Percentiles rank a stretch among this genome's conserved stretches.
These are phyloP conservation scores for Cyrtodaria siliqua DNA, from an alignment of 2,888 invertebrate species.

Conservation along the genomic window DNA sequence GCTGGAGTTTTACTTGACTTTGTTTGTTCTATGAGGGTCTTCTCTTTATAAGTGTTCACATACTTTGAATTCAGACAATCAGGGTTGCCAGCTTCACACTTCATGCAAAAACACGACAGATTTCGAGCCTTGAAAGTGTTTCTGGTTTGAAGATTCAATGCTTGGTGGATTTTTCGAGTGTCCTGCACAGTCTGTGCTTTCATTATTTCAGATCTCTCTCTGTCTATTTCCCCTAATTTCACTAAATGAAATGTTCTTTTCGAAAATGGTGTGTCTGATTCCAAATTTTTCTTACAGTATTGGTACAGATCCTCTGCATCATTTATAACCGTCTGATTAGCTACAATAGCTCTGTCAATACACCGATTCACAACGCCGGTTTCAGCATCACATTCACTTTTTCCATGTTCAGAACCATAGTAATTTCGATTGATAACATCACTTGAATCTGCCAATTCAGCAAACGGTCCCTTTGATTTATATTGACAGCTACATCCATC, in stretches of 20 bases:
- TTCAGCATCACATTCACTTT: constrained; percentile 27
- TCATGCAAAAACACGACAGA: constrained; percentile 36
- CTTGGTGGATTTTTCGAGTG: constrained; percentile 38
- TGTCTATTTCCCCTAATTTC: constrained; percentile 29
- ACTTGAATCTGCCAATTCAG: constrained; percentile 13
- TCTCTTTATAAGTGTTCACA: constrained; percentile 38
- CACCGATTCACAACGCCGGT: constrained; percentile 12
- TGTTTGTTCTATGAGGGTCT: constrained; percentile 30
- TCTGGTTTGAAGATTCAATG: constrained; percentile 15
- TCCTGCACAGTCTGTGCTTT: constrained; percentile 20
- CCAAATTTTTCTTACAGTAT: constrained; percentile 31
- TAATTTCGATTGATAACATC: constrained; percentile 23
- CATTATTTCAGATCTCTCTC: constrained; percentile 26
- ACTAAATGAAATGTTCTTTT: constrained; percentile 37
- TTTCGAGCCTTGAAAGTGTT: constrained; percentile 20
- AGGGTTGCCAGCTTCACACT: constrained; percentile 28
- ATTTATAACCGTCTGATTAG: constrained; percentile 25
- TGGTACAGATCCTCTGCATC: constrained; percentile 30
- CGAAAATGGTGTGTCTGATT: constrained; percentile 20
- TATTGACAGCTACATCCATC: constrained; percentile 41
- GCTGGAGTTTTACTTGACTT: constrained; percentile 30
- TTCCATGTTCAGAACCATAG: constrained; percentile 40
- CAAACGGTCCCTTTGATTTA: constrained; percentile 40
- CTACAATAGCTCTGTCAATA: constrained; percentile 33
- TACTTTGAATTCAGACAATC: constrained; percentile 41